Percentiles rank a stretch among this genome's conserved stretches.
These are phyloP conservation scores for Plestiodon gilberti DNA, from an alignment of 2,113 vertebrate species.

Conservation along the genomic window DNA sequence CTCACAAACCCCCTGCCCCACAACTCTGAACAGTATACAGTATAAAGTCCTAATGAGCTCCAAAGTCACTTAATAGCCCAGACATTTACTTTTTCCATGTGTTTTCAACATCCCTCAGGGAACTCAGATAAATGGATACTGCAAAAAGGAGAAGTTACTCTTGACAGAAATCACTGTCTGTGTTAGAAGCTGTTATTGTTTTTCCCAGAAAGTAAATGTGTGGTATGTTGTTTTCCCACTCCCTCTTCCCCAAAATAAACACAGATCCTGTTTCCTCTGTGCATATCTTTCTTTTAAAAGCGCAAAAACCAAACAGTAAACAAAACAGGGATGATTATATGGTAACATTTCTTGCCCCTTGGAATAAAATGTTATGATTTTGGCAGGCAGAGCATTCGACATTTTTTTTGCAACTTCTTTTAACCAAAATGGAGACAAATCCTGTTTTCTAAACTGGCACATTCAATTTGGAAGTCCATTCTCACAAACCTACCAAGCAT, in stretches of 20 bases:
- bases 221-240: not conserved
- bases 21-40: not conserved
- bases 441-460: constrained; percentile 8
- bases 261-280: constrained; percentile 5
- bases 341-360: constrained; percentile 16
- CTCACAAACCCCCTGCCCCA: not conserved
- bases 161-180: not conserved
- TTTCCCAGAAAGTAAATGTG: not conserved
- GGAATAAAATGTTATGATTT: constrained; percentile 26
- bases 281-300: constrained; percentile 3
- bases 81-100: not conserved
- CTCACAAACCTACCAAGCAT: not conserved
- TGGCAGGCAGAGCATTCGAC: not conserved
- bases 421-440: not conserved
- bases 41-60: not conserved
- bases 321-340: not conserved
- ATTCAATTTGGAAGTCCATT: constrained; percentile 9
- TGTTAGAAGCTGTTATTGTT: not conserved
- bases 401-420: not conserved
- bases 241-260: constrained; percentile 4
- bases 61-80: not conserved
- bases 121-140: not conserved
- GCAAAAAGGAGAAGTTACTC: constrained; percentile 5
- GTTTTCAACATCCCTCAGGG: not conserved
- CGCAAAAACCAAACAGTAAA: constrained; percentile 25